phyloP scores from a whole-genome alignment of 2,113 vertebrate species.

The Psephotus haematonotus region DNA sequence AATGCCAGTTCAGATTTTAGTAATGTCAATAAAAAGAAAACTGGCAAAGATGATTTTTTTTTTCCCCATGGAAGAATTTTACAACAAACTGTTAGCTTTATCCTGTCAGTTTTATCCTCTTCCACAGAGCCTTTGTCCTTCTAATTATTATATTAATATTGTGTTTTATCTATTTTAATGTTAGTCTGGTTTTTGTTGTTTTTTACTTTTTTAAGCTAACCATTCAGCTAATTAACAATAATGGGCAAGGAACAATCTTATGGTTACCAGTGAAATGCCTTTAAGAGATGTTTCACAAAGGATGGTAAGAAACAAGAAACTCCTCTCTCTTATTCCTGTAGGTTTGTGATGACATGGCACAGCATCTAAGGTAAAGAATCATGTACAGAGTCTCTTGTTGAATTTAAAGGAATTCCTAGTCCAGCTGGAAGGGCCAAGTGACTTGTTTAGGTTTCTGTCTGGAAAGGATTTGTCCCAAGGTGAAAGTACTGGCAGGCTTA shows the following conservation, averaged over 20 bases:
- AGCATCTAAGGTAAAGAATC: slow-evolving; percentile 79
- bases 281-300: neutral
- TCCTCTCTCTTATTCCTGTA: slow-evolving; percentile 50
- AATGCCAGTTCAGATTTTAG: neutral
- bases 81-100: neutral
- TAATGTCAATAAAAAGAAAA: neutral
- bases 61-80: neutral
- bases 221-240: neutral
- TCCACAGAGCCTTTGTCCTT: neutral
- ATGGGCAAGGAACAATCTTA: neutral
- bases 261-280: neutral
- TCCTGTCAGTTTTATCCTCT: neutral
- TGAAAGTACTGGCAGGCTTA: neutral
- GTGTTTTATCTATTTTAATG: neutral
- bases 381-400: neutral
- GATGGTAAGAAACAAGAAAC: neutral
- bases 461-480: neutral
- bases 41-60: neutral
- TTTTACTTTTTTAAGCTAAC: neutral
- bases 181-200: neutral
- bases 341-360: slow-evolving; percentile 76
- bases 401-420: neutral
- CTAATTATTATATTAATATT: neutral
- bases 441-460: neutral
- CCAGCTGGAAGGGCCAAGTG: neutral